Evolutionary conservation across 2,888 invertebrate species (phyloP).

Genomic region (Agapostemon virescens): DNA sequence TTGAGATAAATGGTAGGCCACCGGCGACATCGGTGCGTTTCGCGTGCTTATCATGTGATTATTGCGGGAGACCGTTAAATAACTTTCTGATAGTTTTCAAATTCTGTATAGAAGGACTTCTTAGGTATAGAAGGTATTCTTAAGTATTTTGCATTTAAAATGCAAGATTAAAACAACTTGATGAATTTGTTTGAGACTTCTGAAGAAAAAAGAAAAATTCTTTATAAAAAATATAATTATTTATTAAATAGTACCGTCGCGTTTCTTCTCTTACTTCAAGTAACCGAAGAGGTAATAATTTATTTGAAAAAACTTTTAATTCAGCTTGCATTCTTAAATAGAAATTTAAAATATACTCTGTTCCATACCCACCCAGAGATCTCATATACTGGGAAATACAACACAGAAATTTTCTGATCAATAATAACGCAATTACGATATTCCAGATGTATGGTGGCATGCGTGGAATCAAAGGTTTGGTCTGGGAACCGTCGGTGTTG

Average conservation of each 20-base stretch:
- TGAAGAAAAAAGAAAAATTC: not conserved
- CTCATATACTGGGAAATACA: no score
- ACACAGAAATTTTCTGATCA: not conserved
- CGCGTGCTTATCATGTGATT: constrained; percentile 56
- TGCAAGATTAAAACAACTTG: no score
- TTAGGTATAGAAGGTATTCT: not conserved
- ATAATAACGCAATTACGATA: not conserved
- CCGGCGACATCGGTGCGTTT: constrained; percentile 16
- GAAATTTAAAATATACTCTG: not conserved
- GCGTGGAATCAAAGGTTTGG: constrained; percentile 96
- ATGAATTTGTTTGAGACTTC: not conserved
- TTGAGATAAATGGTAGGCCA: constrained; percentile 16
- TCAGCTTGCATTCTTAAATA: not conserved
- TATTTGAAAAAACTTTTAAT: not conserved
- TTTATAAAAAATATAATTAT: no score
- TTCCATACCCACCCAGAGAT: no score
- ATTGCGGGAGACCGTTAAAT: not conserved
- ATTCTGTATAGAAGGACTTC: no score
- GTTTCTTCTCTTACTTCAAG: not conserved
- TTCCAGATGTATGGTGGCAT: constrained; percentile 94
- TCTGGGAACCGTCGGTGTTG: constrained; percentile 96
- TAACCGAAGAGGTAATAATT: not conserved
- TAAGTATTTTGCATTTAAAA: not conserved
- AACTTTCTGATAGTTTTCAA: no score
- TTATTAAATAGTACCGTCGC: not conserved